phyloP scores from a whole-genome alignment of 1,140 invertebrate genomes.

The Micrasema minimum region DNA sequence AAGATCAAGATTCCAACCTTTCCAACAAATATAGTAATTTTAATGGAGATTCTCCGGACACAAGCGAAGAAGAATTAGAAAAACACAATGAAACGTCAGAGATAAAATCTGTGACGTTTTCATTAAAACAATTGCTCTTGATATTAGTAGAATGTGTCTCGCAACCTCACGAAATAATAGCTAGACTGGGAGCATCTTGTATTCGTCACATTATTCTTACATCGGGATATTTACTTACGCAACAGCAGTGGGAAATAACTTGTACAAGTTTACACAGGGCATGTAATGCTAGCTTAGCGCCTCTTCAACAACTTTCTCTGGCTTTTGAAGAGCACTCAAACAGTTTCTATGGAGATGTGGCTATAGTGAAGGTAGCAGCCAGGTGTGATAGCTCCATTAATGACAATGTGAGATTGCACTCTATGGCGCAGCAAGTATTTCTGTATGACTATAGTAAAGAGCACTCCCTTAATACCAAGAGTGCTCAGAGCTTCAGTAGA shows the following conservation, averaged over 20 bases:
- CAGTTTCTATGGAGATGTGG: constrained; percentile 92
- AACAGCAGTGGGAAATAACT: constrained; percentile 86
- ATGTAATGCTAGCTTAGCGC: constrained; percentile 83
- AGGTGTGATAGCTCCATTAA: constrained; percentile 83
- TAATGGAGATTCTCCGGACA: constrained; percentile 54
- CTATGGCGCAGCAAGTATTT: constrained; percentile 86
- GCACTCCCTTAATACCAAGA: constrained; percentile 55
- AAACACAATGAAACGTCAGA: constrained; percentile 58
- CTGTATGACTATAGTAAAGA: constrained; percentile 68
- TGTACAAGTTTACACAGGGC: constrained; percentile 83
- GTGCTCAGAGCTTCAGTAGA: constrained; percentile 55
- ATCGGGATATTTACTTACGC: constrained; percentile 81
- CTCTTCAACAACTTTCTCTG: constrained; percentile 84
- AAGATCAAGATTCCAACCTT: constrained; percentile 57
- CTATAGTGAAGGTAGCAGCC: constrained; percentile 92
- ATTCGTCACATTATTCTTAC: constrained; percentile 88
- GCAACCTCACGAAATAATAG: constrained; percentile 87
- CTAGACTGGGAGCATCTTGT: constrained; percentile 91
- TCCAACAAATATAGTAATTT: constrained; percentile 49
- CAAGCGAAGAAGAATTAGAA: constrained; percentile 57
- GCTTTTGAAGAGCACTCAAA: constrained; percentile 90
- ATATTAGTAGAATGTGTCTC: constrained; percentile 91
- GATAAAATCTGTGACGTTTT: constrained; percentile 75
- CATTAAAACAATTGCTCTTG: constrained; percentile 87
- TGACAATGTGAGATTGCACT: constrained; percentile 83